Conservation (phyloP, 2,113 vertebrate species). For the Astur gentilis region DNA sequence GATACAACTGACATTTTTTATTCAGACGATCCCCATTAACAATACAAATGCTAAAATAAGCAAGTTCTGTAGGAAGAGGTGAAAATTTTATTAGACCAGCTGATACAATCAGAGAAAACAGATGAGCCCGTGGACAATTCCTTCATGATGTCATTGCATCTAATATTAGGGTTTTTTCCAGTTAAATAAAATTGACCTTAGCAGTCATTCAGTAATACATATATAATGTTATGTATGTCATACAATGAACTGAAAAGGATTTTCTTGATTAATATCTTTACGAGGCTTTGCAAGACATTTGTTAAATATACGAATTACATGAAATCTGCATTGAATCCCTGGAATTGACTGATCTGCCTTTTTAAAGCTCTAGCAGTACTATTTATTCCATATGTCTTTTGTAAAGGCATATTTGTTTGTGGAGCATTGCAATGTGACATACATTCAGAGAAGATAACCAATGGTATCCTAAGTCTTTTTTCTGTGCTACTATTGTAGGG, state of each 20-base stretch:
- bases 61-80: background rate
- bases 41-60: background rate
- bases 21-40: background rate
- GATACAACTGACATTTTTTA: background rate
- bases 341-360: background rate
- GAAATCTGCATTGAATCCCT: background rate
- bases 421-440: background rate
- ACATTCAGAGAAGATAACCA: background rate
- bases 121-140: background rate
- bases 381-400: background rate
- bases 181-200: background rate
- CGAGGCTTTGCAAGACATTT: background rate
- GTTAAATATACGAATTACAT: background rate
- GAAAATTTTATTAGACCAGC: background rate
- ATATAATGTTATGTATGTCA: background rate
- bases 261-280: background rate
- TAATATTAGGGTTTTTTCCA: background rate
- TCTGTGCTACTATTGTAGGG: background rate
- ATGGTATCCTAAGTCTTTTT: background rate
- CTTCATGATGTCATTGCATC: background rate
- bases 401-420: background rate
- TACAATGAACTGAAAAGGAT: background rate
- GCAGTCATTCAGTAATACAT: background rate
- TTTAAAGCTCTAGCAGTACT: background rate
- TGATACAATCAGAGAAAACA: background rate